phyloP scores from a whole-genome alignment of 1,140 invertebrate species.

The Eriocheir sinensis region DNA sequence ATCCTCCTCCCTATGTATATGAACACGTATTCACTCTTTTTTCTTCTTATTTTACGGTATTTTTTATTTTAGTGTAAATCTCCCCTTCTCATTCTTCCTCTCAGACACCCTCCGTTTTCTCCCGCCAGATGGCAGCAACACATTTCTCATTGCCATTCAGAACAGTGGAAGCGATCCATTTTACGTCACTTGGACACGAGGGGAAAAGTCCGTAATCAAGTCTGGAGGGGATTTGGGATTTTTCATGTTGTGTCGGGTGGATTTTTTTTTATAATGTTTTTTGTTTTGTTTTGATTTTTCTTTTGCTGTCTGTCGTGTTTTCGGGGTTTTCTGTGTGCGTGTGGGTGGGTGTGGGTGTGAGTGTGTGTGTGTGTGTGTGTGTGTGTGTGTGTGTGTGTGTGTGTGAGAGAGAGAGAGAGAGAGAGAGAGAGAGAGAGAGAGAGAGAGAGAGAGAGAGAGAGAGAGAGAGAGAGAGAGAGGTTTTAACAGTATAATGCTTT shows the following conservation, averaged over 20 bases:
- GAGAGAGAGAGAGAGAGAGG: background rate
- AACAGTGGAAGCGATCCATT: background rate
- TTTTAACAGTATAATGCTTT: background rate
- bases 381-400: too few species aligned
- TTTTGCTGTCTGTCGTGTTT: background rate
- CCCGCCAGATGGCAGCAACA: background rate
- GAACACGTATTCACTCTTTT: too few species aligned
- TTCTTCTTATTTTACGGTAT: background rate
- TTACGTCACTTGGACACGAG: background rate
- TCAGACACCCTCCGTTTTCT: background rate
- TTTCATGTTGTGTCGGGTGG: too few species aligned
- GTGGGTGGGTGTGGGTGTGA: too few species aligned
- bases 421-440: constrained; percentile 22
- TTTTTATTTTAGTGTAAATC: background rate
- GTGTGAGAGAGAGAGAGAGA: constrained; percentile 1
- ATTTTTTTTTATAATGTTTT: too few species aligned
- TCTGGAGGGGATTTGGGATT: background rate
- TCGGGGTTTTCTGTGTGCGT: too few species aligned
- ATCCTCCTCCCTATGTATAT: background rate
- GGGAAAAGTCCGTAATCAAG: background rate
- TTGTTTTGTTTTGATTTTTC: background rate
- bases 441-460: constrained; percentile 2
- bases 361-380: too few species aligned
- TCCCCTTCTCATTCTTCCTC: background rate
- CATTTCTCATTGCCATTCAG: background rate